Evolutionary conservation across 2,888 invertebrate genomes (phyloP).

Genomic region (Phytoseiulus persimilis): DNA sequence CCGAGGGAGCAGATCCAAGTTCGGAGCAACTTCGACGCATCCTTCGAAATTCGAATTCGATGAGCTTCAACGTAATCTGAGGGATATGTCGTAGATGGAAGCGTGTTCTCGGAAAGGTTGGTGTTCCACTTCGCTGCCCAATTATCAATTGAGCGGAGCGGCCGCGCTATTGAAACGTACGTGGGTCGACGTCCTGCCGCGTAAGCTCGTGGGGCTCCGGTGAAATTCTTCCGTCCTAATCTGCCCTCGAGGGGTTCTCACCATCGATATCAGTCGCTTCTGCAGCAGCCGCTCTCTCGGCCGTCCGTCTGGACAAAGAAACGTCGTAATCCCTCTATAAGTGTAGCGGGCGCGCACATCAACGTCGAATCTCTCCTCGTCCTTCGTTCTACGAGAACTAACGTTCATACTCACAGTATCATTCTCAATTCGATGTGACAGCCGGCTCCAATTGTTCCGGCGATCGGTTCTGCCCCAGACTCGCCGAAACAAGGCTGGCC

Average conservation of each 20-base stretch:
- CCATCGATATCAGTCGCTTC: not conserved
- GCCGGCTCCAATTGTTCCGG: not conserved
- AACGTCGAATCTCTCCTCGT: not conserved
- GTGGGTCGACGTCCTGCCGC: not conserved
- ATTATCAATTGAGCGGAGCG: not conserved
- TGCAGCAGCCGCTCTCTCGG: not conserved
- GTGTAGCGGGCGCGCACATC: not conserved
- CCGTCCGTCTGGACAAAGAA: not conserved
- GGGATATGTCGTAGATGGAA: no score
- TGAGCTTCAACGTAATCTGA: no score
- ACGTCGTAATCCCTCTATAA: not conserved
- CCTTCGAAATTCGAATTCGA: no score
- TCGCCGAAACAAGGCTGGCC: not conserved
- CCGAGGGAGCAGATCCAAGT: no score
- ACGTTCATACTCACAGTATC: not conserved
- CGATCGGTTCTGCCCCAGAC: not conserved
- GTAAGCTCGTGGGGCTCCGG: not conserved
- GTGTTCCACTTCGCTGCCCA: not conserved
- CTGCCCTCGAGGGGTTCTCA: not conserved
- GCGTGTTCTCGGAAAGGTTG: not conserved
- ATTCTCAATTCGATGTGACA: not conserved
- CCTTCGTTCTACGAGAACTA: not conserved
- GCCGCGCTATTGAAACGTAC: not conserved
- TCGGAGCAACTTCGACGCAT: no score
- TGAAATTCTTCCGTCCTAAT: not conserved